Evolutionary conservation across 2,113 vertebrate genomes (phyloP).

Genomic region (Istiophorus platypterus): DNA sequence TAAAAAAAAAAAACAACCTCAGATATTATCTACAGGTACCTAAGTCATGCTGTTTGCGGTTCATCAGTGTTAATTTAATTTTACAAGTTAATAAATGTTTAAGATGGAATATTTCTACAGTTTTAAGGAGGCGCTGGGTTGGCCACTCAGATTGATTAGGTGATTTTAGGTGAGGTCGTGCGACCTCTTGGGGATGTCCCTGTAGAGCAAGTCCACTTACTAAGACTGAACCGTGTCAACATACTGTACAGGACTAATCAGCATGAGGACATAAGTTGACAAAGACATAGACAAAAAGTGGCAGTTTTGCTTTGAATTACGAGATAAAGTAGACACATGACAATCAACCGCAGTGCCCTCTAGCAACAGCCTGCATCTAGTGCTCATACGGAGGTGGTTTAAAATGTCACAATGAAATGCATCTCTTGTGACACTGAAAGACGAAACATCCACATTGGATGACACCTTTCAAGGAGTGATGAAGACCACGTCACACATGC

Average conservation of each 20-base stretch:
- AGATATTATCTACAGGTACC: not conserved
- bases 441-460: slow-evolving; percentile 59
- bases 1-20: not conserved
- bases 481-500: slow-evolving; percentile 69
- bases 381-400: slow-evolving; percentile 36
- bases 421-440: slow-evolving; percentile 72
- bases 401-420: slow-evolving; percentile 66
- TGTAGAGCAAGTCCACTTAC: slow-evolving; percentile 27
- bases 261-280: not conserved
- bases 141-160: not conserved
- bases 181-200: not conserved
- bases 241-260: not conserved
- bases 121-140: not conserved
- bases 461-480: slow-evolving; percentile 64
- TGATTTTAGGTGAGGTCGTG: not conserved
- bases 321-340: slow-evolving; percentile 18
- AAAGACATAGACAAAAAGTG: slow-evolving; percentile 12
- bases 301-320: slow-evolving; percentile 22
- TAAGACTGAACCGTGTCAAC: slow-evolving; percentile 45
- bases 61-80: not conserved
- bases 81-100: slow-evolving; percentile 6
- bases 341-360: slow-evolving; percentile 37
- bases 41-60: slow-evolving; percentile 11
- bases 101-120: not conserved
- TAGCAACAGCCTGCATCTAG: slow-evolving; percentile 47